A percentile compares a stretch with the other conserved stretches of the same genome.
These are phyloP conservation scores for Bradysia coprophila DNA, from an alignment of 1,140 invertebrate genomes.

Conservation along the genomic window DNA sequence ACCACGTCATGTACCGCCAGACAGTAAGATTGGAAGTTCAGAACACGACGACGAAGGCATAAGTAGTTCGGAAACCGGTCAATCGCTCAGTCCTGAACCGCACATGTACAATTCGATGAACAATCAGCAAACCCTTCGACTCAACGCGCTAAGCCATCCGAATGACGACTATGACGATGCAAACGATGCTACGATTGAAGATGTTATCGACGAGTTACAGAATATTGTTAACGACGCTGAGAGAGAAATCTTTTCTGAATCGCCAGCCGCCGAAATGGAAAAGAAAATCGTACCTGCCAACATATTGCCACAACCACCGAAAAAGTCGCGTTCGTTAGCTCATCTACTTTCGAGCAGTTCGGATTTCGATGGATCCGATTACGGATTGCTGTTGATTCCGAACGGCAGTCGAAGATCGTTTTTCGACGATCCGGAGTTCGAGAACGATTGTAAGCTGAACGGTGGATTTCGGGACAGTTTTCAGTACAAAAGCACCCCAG, in stretches of 20 bases:
- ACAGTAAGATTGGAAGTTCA: constrained; percentile 33
- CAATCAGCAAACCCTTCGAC: constrained; percentile 20
- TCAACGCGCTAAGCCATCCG: constrained; percentile 5
- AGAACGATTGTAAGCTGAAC: constrained; percentile 11
- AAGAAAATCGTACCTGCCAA: constrained; percentile 38
- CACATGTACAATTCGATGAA: constrained; percentile 21
- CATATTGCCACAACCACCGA: constrained; percentile 39
- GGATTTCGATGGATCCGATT: constrained; percentile 20
- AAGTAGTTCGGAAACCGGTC: constrained; percentile 49
- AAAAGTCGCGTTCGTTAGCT: constrained; percentile 31
- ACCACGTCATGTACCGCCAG: constrained; percentile 17
- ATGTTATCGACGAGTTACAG: constrained; percentile 66
- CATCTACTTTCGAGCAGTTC: constrained; percentile 25
- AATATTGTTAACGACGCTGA: constrained; percentile 73
- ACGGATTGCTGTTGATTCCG: constrained; percentile 14
- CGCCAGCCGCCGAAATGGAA: constrained; percentile 25
- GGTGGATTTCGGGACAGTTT: constrained; percentile 23
- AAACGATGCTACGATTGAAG: constrained; percentile 69
- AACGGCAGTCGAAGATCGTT: constrained; percentile 13
- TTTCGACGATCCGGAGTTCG: constrained; percentile 28
- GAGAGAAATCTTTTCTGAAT: constrained; percentile 29
- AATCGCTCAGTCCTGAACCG: constrained; percentile 44
- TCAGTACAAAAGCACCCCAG: constrained; percentile 9
- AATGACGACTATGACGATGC: constrained; percentile 35
- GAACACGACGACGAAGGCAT: constrained; percentile 72